Evolutionary conservation across 1,140 invertebrate species (phyloP).

Genomic region (Heliconius melpomene): DNA sequence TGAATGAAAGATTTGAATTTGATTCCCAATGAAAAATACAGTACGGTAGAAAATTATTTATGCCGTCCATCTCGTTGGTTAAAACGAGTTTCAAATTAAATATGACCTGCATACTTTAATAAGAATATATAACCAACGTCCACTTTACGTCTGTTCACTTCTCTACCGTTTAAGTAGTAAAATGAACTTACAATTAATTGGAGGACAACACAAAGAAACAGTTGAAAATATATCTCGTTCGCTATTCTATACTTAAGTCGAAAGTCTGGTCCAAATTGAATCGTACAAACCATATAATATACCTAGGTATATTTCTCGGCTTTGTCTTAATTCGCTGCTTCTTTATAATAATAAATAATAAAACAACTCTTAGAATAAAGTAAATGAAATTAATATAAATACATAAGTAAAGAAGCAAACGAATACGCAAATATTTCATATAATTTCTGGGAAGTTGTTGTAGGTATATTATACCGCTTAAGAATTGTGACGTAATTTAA

Average conservation of each 20-base stretch:
- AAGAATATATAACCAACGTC: constrained; percentile 38
- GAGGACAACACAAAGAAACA: constrained; percentile 21
- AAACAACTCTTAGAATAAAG: not conserved
- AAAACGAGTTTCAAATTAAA: constrained; percentile 44
- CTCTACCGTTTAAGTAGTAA: constrained; percentile 54
- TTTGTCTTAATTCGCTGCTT: not conserved
- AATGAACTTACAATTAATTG: constrained; percentile 41
- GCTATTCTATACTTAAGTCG: too few species aligned
- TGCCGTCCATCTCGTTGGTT: constrained; percentile 22
- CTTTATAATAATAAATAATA: not conserved
- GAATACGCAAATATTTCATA: not conserved
- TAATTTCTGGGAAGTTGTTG: not conserved
- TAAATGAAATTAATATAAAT: not conserved
- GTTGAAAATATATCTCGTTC: not conserved
- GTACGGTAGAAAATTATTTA: constrained; percentile 18
- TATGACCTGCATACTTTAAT: constrained; percentile 59
- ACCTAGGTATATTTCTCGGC: too few species aligned
- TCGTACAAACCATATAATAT: not conserved
- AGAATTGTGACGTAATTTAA: constrained; percentile 35
- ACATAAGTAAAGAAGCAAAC: not conserved
- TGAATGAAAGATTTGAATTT: constrained; percentile 26
- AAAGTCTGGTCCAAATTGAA: not conserved
- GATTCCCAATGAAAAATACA: constrained; percentile 69
- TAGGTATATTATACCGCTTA: not conserved
- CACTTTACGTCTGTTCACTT: constrained; percentile 36